A percentile compares a stretch with the other conserved stretches of the same genome.
Evolutionary conservation across 2,888 invertebrate genomes (phyloP).

Genomic region (Dioctria linearis): DNA sequence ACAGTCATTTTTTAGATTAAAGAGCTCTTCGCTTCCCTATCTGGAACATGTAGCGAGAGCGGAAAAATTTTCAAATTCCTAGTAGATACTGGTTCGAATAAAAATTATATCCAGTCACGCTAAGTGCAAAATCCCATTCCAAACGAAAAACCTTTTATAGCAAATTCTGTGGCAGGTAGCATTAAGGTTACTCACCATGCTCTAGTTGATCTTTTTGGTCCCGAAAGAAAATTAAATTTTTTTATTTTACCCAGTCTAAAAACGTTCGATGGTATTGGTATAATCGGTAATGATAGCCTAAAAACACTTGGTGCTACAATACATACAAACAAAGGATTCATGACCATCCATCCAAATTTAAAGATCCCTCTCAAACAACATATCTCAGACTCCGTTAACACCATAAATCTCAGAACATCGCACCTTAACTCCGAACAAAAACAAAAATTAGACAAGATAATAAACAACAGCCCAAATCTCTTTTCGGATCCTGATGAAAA

Average conservation of each 20-base stretch:
- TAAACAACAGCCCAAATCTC: too few species aligned
- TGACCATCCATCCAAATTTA: neutral
- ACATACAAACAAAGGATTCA: neutral
- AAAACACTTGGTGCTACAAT: neutral
- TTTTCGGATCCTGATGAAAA: too few species aligned
- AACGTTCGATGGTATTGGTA: neutral
- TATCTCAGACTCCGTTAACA: too few species aligned
- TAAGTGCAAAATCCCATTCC: neutral
- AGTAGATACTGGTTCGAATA: neutral
- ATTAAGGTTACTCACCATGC: conserved; percentile 1
- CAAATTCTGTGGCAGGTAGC: neutral
- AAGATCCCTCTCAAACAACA: neutral
- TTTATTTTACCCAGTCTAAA: neutral
- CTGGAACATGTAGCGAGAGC: neutral
- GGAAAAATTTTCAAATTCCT: neutral
- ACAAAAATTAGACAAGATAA: too few species aligned
- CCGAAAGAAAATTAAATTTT: conserved; percentile 13
- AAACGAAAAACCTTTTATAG: neutral
- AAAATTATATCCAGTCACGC: neutral
- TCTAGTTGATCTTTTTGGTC: neutral
- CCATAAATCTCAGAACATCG: too few species aligned
- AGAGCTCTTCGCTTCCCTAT: too few species aligned
- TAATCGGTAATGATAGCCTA: neutral
- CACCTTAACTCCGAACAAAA: too few species aligned
- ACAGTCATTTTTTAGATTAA: too few species aligned